Percentiles rank a stretch among this genome's conserved stretches.
Evolutionary conservation across 2,888 invertebrate genomes (phyloP).

Genomic region (Sarcophaga variegata): DNA sequence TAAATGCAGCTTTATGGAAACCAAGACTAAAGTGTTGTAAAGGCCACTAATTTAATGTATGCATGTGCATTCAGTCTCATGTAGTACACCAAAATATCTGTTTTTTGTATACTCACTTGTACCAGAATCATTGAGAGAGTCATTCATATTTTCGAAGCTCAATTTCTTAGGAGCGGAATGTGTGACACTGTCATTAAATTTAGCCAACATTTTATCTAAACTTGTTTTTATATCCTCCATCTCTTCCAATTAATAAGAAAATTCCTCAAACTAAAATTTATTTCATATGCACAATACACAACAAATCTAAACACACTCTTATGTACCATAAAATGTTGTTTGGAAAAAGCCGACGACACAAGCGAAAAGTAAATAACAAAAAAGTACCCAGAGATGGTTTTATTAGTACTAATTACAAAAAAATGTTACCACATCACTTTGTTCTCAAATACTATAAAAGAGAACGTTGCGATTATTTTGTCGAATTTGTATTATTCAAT

Average conservation of each 20-base stretch:
- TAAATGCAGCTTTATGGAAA: too few species aligned
- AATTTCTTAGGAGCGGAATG: constrained; percentile 80
- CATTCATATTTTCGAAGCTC: constrained; percentile 77
- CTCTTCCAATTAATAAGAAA: not conserved
- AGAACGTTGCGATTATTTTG: too few species aligned
- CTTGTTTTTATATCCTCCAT: constrained; percentile 81
- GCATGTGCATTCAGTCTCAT: too few species aligned
- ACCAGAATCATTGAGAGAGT: constrained; percentile 74
- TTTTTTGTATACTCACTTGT: constrained; percentile 70
- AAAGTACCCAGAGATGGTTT: not conserved
- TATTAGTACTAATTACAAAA: too few species aligned
- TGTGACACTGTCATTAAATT: constrained; percentile 78
- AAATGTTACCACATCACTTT: not conserved
- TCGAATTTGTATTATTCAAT: too few species aligned
- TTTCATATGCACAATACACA: constrained; percentile 28
- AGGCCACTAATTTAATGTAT: too few species aligned
- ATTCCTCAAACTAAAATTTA: constrained; percentile 9
- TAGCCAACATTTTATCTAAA: constrained; percentile 79
- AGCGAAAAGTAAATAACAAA: not conserved
- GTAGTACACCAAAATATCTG: not conserved
- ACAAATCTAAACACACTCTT: constrained; percentile 16
- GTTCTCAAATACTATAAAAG: too few species aligned
- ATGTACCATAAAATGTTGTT: constrained; percentile 35
- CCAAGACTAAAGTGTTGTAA: too few species aligned
- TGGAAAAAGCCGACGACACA: not conserved